These are phyloP conservation scores for Sitta europaea DNA, from an alignment of 2,113 vertebrate genomes.

Conservation along the genomic window DNA sequence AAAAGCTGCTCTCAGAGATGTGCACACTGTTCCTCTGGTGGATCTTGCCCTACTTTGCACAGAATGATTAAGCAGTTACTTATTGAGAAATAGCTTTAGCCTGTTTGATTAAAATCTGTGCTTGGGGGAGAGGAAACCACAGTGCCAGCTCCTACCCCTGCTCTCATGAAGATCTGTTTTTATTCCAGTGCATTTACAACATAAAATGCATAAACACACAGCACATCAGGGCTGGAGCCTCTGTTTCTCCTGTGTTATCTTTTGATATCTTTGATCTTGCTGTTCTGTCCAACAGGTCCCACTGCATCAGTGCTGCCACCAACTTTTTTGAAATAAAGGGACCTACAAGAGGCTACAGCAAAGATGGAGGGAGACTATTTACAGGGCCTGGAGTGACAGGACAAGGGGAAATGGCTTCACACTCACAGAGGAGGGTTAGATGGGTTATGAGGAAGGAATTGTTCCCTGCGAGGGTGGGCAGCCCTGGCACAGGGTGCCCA, in stretches of 20 bases:
- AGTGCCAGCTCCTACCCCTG: background rate
- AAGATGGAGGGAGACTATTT: background rate
- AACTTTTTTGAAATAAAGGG: background rate
- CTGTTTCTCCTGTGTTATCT: background rate
- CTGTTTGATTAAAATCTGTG: background rate
- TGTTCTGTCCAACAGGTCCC: background rate
- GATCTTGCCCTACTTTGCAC: background rate
- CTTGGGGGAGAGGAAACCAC: background rate
- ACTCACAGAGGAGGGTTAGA: background rate
- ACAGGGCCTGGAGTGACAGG: background rate
- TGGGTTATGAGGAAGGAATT: background rate
- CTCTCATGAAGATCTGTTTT: background rate
- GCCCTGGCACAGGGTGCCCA: too few species aligned
- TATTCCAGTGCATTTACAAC: background rate
- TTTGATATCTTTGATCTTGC: background rate
- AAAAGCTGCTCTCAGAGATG: background rate
- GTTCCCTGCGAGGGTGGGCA: fast-evolving
- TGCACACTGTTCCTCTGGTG: background rate
- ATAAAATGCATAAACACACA: background rate
- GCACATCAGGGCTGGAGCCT: background rate
- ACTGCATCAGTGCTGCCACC: background rate
- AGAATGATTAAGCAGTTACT: background rate
- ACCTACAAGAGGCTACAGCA: background rate
- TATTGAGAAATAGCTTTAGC: background rate
- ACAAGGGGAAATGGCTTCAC: background rate